Evolutionary conservation across 1,140 invertebrate species (phyloP).

Genomic region (Hycleus cichorii): DNA sequence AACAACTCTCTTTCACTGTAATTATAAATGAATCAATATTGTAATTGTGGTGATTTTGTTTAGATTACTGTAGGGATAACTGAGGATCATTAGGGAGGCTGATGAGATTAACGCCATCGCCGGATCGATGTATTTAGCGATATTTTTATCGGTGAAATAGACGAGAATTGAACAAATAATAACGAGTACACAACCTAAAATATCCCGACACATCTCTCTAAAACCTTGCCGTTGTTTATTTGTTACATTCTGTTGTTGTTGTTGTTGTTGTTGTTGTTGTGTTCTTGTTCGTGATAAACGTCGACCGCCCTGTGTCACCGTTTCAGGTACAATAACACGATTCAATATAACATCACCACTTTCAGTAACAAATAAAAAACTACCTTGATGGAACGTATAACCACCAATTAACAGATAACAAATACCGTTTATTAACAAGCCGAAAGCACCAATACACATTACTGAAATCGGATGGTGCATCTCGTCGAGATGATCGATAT

Average conservation of each 20-base stretch:
- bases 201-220: conserved; percentile 55
- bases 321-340: conserved; percentile 45
- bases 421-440: conserved; percentile 60
- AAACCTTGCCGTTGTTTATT: conserved; percentile 44
- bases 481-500: conserved; percentile 69
- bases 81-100: conserved; percentile 53
- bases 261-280: conserved; percentile 39
- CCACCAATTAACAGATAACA: conserved; percentile 70
- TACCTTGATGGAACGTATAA: conserved; percentile 70
- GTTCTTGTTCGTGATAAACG: conserved; percentile 42
- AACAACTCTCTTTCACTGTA: conserved; percentile 67
- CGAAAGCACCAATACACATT: conserved; percentile 54
- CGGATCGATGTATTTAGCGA: conserved; percentile 68
- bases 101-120: conserved; percentile 60
- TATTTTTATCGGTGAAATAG: conserved; percentile 50
- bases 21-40: conserved; percentile 21
- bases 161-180: conserved; percentile 59
- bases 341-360: conserved; percentile 58
- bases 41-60: background rate
- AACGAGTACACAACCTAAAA: conserved; percentile 58
- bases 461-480: conserved; percentile 59
- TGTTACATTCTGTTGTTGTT: conserved; percentile 26
- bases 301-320: conserved; percentile 43
- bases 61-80: conserved; percentile 66
- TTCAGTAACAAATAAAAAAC: conserved; percentile 59